Evolutionary conservation across 2,113 vertebrate species (phyloP), one percentile per base, ranked within the genome.

Genomic region (Halichoerus grypus): DNA sequence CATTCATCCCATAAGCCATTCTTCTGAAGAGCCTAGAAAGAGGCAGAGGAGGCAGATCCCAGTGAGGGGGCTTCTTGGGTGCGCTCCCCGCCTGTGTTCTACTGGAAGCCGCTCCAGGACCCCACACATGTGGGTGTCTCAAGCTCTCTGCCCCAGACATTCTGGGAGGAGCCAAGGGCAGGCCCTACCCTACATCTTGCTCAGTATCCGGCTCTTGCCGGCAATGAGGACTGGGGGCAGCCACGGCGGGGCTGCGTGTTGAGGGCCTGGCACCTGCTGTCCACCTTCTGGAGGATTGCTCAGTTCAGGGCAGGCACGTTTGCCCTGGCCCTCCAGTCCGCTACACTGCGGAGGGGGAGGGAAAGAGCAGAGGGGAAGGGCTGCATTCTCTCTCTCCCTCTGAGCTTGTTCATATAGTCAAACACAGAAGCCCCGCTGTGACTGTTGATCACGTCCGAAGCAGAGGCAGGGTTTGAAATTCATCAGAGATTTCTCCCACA

Each of bases 401-500:
- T 61, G 57, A 5, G 28, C 69, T 76, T 94, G 82, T 80, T 96
- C 92, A 42, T 65, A 39, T 5, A 49, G 91, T 89, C 94, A 91
- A 95, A 94, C 87, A 96, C 77, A 57, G 39, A 24, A 39, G 87
- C 86, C 92, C 95, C 16, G 39, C 92, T 97, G 96, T 81, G 90
- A 31, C 28, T 57, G 63, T n/a, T 97, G 94, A 69, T 97, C 79
- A 24, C 80, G 94, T 76, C 59, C 46, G 49, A 74, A 80, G 95
- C 86, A 86, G 88, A 92, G 94, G 87, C 94, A 93, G 51, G 63
- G 42, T 95, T 95, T 77, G 76, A 80, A 97, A 97, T 96, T 79
- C 72, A 94, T 42, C 95, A 53, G 94, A 69, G 92, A 87, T 57
- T 92, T 74, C 77, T 93, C 76, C 61, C 13, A 8, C 67, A 63